Evolutionary conservation across 2,113 vertebrate species (phyloP).

Genomic region (Pipra filicauda): DNA sequence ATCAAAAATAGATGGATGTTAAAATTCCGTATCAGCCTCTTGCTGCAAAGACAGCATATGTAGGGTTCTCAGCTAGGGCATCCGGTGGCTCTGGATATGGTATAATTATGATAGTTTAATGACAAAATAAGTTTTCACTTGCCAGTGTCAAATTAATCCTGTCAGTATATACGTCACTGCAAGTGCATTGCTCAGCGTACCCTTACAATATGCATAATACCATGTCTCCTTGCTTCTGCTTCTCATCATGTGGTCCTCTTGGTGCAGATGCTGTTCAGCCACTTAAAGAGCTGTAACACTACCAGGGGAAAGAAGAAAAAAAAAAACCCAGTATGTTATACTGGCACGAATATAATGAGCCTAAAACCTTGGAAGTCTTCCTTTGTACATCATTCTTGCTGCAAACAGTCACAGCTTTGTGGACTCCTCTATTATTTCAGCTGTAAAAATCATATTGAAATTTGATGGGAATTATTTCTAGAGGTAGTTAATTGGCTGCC

Average conservation of each 20-base stretch:
- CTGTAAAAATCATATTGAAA: constrained; percentile 21
- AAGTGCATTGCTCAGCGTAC: not conserved
- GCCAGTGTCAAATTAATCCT: constrained; percentile 55
- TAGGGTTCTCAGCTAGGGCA: constrained; percentile 3
- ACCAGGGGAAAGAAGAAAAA: not conserved
- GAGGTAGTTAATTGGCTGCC: not conserved
- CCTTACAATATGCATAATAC: constrained; percentile 1
- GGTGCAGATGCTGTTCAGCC: constrained; percentile 51
- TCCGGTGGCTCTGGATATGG: constrained; percentile 29
- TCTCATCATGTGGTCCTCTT: constrained; percentile 47
- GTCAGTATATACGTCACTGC: not conserved
- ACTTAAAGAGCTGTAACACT: constrained; percentile 28
- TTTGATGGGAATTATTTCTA: constrained; percentile 26
- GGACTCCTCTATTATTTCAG: constrained; percentile 16
- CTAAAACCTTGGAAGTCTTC: constrained; percentile 16
- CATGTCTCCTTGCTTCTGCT: constrained; percentile 24
- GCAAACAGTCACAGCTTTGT: not conserved
- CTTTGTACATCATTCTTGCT: not conserved
- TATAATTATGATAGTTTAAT: constrained; percentile 51
- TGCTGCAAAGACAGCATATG: not conserved
- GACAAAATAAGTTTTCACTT: constrained; percentile 57
- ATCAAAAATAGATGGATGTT: not conserved
- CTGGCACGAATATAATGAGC: not conserved
- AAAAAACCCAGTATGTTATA: not conserved
- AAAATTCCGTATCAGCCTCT: not conserved